These are phyloP conservation scores for Nemapogon koenigi DNA, from an alignment of 2,888 invertebrate genomes.

Conservation along the genomic window DNA sequence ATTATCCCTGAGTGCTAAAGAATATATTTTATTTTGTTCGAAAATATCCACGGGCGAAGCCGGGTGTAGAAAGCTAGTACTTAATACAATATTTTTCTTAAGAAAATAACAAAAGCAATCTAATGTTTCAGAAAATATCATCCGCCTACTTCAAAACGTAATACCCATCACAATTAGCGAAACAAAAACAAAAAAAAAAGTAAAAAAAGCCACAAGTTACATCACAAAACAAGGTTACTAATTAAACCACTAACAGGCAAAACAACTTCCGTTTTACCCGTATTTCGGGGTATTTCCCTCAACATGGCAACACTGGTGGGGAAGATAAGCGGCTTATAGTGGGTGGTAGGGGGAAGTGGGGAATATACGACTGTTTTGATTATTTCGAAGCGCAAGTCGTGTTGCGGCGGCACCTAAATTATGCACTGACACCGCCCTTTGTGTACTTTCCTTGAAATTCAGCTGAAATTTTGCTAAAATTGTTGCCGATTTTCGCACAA, in stretches of 20 bases:
- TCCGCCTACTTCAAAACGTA: too few species aligned
- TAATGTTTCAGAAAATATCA: too few species aligned
- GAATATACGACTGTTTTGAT: conserved; percentile 51
- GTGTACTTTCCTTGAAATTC: too few species aligned
- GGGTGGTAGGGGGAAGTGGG: conserved; percentile 24
- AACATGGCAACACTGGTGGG: conserved; percentile 32
- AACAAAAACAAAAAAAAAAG: conserved; percentile 9
- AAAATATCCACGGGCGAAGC: too few species aligned
- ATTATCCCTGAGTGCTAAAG: too few species aligned
- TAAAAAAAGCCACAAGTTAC: conserved; percentile 28
- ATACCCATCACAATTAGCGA: too few species aligned
- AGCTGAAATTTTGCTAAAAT: too few species aligned
- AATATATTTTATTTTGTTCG: too few species aligned
- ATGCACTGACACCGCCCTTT: conserved; percentile 32
- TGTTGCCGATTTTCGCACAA: too few species aligned
- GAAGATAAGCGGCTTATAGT: conserved; percentile 49
- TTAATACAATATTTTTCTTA: too few species aligned
- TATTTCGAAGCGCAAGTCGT: conserved; percentile 59
- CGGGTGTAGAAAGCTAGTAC: too few species aligned
- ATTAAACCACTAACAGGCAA: conserved; percentile 56
- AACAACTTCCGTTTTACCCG: conserved; percentile 38
- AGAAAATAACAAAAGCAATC: too few species aligned
- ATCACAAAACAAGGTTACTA: conserved; percentile 26
- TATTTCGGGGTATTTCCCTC: conserved; percentile 28
- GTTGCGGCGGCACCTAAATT: conserved; percentile 51